phyloP scores from a whole-genome alignment of 1,140 invertebrate species.

The Cylas formicarius region DNA sequence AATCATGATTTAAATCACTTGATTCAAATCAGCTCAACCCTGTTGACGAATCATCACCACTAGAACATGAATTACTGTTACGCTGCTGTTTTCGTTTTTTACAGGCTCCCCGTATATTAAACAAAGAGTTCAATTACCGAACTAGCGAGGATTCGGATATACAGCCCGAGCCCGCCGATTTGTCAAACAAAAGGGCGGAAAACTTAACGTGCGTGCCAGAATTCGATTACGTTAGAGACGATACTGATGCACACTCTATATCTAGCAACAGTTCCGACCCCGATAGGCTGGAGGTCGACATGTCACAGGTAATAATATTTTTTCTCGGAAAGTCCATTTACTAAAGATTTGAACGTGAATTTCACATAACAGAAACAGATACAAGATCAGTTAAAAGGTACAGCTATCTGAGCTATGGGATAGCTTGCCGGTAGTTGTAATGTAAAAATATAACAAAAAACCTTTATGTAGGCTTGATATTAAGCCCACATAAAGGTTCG shows the following conservation, averaged over 20 bases:
- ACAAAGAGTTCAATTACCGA: conserved; percentile 9
- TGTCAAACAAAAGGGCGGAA: conserved; percentile 35
- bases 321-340: too few species aligned
- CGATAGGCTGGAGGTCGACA: conserved; percentile 49
- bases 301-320: conserved; percentile 35
- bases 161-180: conserved; percentile 35
- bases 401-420: too few species aligned
- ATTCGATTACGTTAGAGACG: conserved; percentile 35
- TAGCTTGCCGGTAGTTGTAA: too few species aligned
- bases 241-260: conserved; percentile 35
- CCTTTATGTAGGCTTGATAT: too few species aligned
- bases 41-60: background rate
- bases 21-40: too few species aligned
- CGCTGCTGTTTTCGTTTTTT: background rate
- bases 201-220: conserved; percentile 36
- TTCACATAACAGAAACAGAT: too few species aligned
- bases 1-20: too few species aligned
- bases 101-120: conserved; percentile 2
- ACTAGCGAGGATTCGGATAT: conserved; percentile 4
- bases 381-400: too few species aligned
- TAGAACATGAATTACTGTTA: background rate
- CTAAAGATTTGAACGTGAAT: too few species aligned
- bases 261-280: conserved; percentile 51
- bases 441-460: too few species aligned
- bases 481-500: too few species aligned